Base-by-base conservation (phyloP, 1,140 invertebrate species). In the Parasteatoda tepidariorum region DNA sequence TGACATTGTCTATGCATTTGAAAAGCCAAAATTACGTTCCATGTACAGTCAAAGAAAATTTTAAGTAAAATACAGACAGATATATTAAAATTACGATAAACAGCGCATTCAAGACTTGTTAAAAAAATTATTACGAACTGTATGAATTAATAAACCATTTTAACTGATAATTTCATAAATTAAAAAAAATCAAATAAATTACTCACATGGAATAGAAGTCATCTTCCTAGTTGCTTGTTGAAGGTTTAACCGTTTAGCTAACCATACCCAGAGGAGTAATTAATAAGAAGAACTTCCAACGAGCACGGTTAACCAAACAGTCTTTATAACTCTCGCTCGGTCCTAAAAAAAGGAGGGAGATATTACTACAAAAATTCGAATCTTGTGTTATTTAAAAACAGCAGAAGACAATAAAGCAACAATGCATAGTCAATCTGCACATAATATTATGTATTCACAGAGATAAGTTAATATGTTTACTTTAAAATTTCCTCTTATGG, bases 241-340 rank as follows among this genome's bases (percentile, higher is more conserved):
- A 73, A 30, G 59, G 61, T n/a, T n/a, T 48, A 48, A 79, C 75
- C 75, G 75, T 68, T 67, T 79, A 79, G 75, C 75, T 79, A 79
- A 79, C 75, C 75, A 68, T 26, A 31, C 62, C 75, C 75, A 68
- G 38, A 66, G 62, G 62, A 67, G 62, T 59, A 26, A 22, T 34
- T 28, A 26, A 22, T 26, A 48, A 55, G 18, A 18, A 79, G 34
- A 48, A 79, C 75, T 67, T 68, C 75, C 62, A 67, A 68, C 57
- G 62, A 41, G 75, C 55, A 79, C 57, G 75, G 75, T 79, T 79
- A 79, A 79, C 75, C 75, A 79, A 79, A 79, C 75, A 79, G 75
- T 79, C 75, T 79, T 67, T 68, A 64, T 41, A 62, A 31, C 75
- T 34, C 48, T 34, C 74, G 26, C 68, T 57, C 71, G 71, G 61